A percentile compares a stretch with the other conserved stretches of the same genome.
Conservation (phyloP, 2,888 invertebrate genomes). For the Acheta domesticus region DNA sequence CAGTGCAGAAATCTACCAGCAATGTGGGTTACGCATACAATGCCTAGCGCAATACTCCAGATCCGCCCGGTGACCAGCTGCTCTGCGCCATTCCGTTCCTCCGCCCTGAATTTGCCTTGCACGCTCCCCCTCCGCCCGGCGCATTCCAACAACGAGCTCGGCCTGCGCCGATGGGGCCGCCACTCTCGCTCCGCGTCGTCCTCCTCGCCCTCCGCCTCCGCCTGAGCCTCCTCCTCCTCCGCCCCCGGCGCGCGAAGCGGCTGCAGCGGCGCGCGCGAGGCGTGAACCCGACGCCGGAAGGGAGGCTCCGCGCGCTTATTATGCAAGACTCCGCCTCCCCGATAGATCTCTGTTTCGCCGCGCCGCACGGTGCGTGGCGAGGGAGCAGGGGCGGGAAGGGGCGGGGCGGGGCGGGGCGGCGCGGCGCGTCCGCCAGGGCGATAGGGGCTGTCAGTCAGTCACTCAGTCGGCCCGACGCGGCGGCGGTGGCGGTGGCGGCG, state of each 20-base stretch:
- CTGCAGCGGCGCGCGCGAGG: not conserved
- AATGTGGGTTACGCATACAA: too few species aligned
- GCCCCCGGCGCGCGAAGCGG: not conserved
- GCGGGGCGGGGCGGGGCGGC: not conserved
- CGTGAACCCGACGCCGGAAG: too few species aligned
- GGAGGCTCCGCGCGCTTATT: not conserved
- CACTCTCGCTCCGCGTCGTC: not conserved
- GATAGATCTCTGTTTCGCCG: not conserved
- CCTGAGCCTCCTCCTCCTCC: not conserved
- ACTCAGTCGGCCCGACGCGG: not conserved
- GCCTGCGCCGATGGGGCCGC: not conserved
- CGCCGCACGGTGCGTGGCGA: not conserved
- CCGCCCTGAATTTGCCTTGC: too few species aligned
- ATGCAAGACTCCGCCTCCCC: not conserved
- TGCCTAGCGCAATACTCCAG: too few species aligned
- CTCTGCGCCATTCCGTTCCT: too few species aligned
- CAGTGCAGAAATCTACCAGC: too few species aligned
- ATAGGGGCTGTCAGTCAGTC: not conserved
- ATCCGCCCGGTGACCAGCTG: too few species aligned
- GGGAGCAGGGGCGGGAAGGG: not conserved
- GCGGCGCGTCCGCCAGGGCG: not conserved
- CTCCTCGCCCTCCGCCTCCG: not conserved
- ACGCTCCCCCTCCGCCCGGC: too few species aligned
- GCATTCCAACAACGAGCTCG: too few species aligned
- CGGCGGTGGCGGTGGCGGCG: not conserved